These are phyloP conservation scores for Noctua janthina DNA, from an alignment of 2,888 invertebrate species.

Conservation along the genomic window DNA sequence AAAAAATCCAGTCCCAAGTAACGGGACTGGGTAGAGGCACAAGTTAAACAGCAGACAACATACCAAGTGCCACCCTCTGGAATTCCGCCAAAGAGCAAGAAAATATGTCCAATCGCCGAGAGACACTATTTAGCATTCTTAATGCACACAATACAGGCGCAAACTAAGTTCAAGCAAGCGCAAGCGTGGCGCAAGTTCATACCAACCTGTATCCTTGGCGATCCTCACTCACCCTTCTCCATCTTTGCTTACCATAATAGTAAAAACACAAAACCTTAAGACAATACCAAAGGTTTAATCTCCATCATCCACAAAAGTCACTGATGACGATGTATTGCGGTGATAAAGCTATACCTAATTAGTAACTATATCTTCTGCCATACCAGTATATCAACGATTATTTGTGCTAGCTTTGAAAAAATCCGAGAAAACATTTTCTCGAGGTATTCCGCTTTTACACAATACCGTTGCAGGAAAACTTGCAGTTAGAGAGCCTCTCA, in stretches of 20 bases:
- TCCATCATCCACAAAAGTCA: background rate
- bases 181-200: no score
- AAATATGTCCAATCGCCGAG: no score
- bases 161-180: no score
- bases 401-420: background rate
- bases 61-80: no score
- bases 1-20: no score
- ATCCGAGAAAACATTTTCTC: background rate
- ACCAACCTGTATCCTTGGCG: background rate
- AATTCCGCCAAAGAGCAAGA: no score
- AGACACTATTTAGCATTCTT: no score
- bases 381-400: background rate
- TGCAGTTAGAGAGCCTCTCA: background rate
- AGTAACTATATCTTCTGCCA: background rate
- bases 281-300: background rate
- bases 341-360: background rate
- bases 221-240: background rate
- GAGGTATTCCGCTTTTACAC: background rate
- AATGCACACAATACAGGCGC: no score
- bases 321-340: background rate
- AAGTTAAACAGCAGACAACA: no score
- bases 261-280: background rate
- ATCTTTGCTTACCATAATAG: background rate
- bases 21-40: no score
- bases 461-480: background rate